A percentile compares a stretch with the other conserved stretches of the same genome.
Conservation (phyloP, 2,888 invertebrate genomes). For the Poecilobothrus nobilitatus region DNA sequence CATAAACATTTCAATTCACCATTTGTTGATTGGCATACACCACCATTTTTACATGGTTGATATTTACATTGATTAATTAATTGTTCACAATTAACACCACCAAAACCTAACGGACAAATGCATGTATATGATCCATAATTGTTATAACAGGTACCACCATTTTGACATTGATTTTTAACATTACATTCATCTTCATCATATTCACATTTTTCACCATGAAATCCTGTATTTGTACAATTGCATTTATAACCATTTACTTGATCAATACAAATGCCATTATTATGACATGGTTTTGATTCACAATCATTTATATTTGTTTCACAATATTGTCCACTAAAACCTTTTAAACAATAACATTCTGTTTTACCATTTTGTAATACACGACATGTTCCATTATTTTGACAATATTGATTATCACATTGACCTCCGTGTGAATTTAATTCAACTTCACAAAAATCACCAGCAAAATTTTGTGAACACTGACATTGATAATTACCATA, state of each 20-base stretch:
- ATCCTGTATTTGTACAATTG: slow-evolving; percentile 68
- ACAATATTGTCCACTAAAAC: slow-evolving; percentile 39
- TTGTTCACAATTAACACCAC: slow-evolving; percentile 67
- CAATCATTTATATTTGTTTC: slow-evolving; percentile 73
- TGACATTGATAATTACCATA: slow-evolving; percentile 63
- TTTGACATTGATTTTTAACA: slow-evolving; percentile 57
- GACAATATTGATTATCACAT: slow-evolving; percentile 69
- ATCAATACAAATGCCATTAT: slow-evolving; percentile 66
- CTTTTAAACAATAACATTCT: slow-evolving; percentile 54
- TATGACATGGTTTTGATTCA: slow-evolving; percentile 55
- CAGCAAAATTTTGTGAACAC: slow-evolving; percentile 60
- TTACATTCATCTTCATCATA: slow-evolving; percentile 72
- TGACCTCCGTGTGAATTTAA: slow-evolving; percentile 54
- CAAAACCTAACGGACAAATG: slow-evolving; percentile 69
- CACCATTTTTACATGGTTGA: slow-evolving; percentile 67
- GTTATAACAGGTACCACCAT: slow-evolving; percentile 71
- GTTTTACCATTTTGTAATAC: slow-evolving; percentile 51
- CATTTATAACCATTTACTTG: slow-evolving; percentile 67
- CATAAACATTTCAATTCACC: slow-evolving; percentile 63
- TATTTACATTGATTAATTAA: slow-evolving; percentile 53
- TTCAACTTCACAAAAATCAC: slow-evolving; percentile 63
- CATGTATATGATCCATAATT: slow-evolving; percentile 72
- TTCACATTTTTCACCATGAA: slow-evolving; percentile 64
- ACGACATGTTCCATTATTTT: slow-evolving; percentile 68
- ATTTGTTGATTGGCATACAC: slow-evolving; percentile 53